phyloP scores from a whole-genome alignment of 1,140 invertebrate genomes.

The Drosophila trapezifrons region DNA sequence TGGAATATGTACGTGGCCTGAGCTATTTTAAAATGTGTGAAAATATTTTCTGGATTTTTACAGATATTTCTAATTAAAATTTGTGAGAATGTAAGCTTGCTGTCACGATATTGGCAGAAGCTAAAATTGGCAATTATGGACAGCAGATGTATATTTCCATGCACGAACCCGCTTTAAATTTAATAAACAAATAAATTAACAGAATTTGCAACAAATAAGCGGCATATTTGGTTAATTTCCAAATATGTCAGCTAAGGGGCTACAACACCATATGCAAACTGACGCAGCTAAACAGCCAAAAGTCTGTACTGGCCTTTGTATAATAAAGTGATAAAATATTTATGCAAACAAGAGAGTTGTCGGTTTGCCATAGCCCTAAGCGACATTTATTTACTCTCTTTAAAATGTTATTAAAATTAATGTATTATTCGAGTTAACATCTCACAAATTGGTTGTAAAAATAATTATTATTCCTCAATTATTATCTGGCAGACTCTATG shows the following conservation, averaged over 20 bases:
- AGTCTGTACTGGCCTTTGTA: conserved; percentile 48
- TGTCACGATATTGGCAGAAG: conserved; percentile 62
- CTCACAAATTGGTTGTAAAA: too few species aligned
- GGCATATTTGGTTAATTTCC: conserved; percentile 72
- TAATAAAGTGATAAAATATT: conserved; percentile 76
- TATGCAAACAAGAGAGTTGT: conserved; percentile 31
- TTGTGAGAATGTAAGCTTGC: conserved; percentile 50
- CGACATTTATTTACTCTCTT: conserved; percentile 6
- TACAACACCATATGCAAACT: conserved; percentile 58
- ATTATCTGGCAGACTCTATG: too few species aligned
- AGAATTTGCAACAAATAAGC: conserved; percentile 58
- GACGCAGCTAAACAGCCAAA: conserved; percentile 27
- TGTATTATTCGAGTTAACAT: background rate
- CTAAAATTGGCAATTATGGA: conserved; percentile 23
- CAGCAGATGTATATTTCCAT: conserved; percentile 24
- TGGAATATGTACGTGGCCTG: conserved; percentile 31
- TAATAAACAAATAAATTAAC: conserved; percentile 78
- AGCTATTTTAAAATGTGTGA: conserved; percentile 29
- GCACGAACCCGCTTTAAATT: conserved; percentile 37
- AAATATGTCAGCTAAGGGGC: conserved; percentile 42
- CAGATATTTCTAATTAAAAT: conserved; percentile 76
- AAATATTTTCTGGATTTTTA: conserved; percentile 20
- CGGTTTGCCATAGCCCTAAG: background rate
- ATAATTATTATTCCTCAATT: too few species aligned
- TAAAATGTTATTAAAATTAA: background rate